These are phyloP conservation scores for Drosophila mayri DNA, from an alignment of 1,140 invertebrate species.

Conservation along the genomic window DNA sequence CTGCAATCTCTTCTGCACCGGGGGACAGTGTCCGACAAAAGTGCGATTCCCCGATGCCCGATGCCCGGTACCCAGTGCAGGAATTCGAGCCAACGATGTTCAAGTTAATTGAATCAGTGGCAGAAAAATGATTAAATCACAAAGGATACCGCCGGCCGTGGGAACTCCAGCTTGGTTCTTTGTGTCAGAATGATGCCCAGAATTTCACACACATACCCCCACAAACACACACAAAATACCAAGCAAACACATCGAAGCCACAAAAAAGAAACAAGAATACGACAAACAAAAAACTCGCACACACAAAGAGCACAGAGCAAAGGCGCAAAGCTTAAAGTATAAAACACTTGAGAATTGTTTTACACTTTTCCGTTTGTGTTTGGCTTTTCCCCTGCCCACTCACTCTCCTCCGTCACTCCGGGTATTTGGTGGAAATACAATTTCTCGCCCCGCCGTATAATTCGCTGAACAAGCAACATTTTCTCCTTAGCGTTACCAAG, in stretches of 20 bases:
- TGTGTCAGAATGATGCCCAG: conserved; percentile 4
- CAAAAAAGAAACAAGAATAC: conserved; percentile 6
- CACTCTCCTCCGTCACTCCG: not conserved
- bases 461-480: conserved; percentile 26
- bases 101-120: conserved; percentile 71
- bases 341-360: conserved; percentile 81
- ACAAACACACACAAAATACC: conserved; percentile 11
- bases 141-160: conserved; percentile 57
- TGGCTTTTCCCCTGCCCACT: conserved; percentile 4
- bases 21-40: conserved; percentile 4
- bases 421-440: conserved; percentile 33
- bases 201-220: conserved; percentile 1
- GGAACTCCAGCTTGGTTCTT: conserved; percentile 43
- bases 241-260: conserved; percentile 26
- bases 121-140: conserved; percentile 67
- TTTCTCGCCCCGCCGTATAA: conserved; percentile 50
- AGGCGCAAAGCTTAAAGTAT: conserved; percentile 74
- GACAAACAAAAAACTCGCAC: conserved; percentile 29
- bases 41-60: conserved; percentile 3
- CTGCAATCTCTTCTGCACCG: conserved; percentile 19
- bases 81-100: conserved; percentile 28
- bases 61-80: conserved; percentile 12
- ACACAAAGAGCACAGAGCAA: conserved; percentile 37
- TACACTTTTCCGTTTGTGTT: conserved; percentile 66
- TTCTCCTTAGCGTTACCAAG: conserved; percentile 1